These are phyloP conservation scores for Chlorocebus sabaeus DNA, from an alignment of 2,113 vertebrate species.

Conservation along the genomic window DNA sequence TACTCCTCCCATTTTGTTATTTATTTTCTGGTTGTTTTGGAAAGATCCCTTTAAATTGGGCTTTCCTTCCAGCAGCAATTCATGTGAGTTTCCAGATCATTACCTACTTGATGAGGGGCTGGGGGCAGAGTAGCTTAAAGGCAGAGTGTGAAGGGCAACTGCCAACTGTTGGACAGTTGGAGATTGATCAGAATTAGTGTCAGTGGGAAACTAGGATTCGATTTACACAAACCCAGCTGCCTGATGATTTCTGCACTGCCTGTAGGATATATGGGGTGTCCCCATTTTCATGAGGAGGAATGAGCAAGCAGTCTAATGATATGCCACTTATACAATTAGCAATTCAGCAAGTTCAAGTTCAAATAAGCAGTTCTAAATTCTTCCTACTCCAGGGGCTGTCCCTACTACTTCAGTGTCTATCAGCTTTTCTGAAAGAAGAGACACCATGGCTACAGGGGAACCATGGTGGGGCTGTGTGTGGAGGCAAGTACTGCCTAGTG, in stretches of 20 bases:
- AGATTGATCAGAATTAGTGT: not conserved
- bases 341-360: not conserved
- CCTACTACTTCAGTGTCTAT: not conserved
- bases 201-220: not conserved
- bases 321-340: not conserved
- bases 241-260: not conserved
- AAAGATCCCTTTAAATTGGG: not conserved
- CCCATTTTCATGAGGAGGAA: not conserved
- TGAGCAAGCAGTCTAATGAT: not conserved
- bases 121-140: not conserved
- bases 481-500: not conserved
- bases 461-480: not conserved
- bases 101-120: not conserved
- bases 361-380: not conserved
- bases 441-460: not conserved
- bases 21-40: no score
- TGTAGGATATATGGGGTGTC: not conserved
- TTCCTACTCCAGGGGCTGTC: not conserved
- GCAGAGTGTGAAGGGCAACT: slow-evolving; percentile 30
- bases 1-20: no score
- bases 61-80: not conserved
- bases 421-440: not conserved
- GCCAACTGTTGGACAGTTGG: not conserved
- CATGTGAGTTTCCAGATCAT: slow-evolving; percentile 22
- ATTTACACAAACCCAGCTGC: not conserved